Conservation (phyloP, 2,797 vertebrate species). For the Xyrichtys novacula region DNA sequence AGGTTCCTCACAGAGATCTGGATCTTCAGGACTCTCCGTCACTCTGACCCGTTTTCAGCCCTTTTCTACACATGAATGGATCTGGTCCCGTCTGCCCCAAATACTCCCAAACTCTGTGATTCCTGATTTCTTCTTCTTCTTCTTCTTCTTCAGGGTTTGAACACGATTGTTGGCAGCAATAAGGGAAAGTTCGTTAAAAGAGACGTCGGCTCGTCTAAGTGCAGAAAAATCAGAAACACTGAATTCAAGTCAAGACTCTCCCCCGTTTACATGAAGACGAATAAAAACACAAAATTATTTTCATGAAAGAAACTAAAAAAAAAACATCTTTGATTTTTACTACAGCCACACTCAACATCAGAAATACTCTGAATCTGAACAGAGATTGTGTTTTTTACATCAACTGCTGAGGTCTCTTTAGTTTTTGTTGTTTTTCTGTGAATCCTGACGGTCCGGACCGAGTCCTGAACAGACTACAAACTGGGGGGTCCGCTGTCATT, state of each 20-base stretch:
- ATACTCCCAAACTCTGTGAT: constrained; percentile 42
- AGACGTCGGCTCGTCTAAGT: constrained; percentile 89
- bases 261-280: constrained; percentile 80
- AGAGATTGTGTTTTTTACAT: constrained; percentile 76
- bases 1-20: constrained; percentile 26
- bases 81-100: constrained; percentile 67
- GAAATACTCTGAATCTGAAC: constrained; percentile 88
- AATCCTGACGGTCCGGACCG: constrained; percentile 56
- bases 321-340: constrained; percentile 89
- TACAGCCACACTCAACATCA: constrained; percentile 89
- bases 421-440: constrained; percentile 59
- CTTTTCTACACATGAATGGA: constrained; percentile 32
- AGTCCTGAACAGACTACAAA: constrained; percentile 75
- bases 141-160: constrained; percentile 58
- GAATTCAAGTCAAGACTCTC: constrained; percentile 91
- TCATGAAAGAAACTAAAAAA: constrained; percentile 88
- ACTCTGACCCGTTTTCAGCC: constrained; percentile 17
- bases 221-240: constrained; percentile 88
- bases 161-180: constrained; percentile 85
- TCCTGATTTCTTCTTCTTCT: too few relatives aligned
- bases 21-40: constrained; percentile 16
- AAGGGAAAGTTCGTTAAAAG: constrained; percentile 88
- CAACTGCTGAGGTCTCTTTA: constrained; percentile 89
- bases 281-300: constrained; percentile 79
- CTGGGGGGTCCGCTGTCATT: constrained; percentile 84